Evolutionary conservation across 1,140 invertebrate genomes (phyloP).

Genomic region (Acromyrmex heyeri): DNA sequence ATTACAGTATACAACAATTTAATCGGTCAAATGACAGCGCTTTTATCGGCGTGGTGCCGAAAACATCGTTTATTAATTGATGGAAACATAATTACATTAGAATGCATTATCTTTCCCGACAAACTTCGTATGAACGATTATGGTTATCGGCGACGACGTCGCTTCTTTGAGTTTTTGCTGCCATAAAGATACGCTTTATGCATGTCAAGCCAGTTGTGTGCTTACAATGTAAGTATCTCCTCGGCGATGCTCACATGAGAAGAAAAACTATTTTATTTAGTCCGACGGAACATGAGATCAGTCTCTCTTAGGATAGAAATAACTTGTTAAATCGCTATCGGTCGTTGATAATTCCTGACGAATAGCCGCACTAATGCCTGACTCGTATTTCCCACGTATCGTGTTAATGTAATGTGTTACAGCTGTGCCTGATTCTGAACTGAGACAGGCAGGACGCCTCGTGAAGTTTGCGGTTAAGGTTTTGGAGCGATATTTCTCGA

Average conservation of each 20-base stretch:
- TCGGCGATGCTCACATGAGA: not conserved
- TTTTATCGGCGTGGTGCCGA: slow-evolving; percentile 21
- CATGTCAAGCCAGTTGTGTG: slow-evolving; percentile 2
- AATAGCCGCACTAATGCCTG: slow-evolving; percentile 50
- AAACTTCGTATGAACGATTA: not conserved
- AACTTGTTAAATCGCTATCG: slow-evolving; percentile 68
- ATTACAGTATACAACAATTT: slow-evolving; percentile 20
- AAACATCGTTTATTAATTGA: slow-evolving; percentile 56
- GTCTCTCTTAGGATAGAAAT: slow-evolving; percentile 16
- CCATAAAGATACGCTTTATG: slow-evolving; percentile 45
- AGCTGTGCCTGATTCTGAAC: slow-evolving; percentile 57
- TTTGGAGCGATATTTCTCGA: not conserved
- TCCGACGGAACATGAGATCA: not conserved
- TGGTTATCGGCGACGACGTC: slow-evolving; percentile 42
- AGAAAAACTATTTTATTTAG: slow-evolving; percentile 46
- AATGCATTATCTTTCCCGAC: slow-evolving; percentile 43
- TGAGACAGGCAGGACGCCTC: not conserved
- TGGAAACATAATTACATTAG: slow-evolving; percentile 58
- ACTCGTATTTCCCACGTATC: slow-evolving; percentile 33
- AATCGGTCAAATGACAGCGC: not conserved
- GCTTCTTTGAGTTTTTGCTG: slow-evolving; percentile 30
- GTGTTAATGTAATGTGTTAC: slow-evolving; percentile 46
- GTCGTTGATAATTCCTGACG: slow-evolving; percentile 66
- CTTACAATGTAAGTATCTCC: slow-evolving; percentile 35
- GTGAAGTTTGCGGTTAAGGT: not conserved